phyloP scores from a whole-genome alignment of 2,888 invertebrate species.

The Pachydiplax longipennis region DNA sequence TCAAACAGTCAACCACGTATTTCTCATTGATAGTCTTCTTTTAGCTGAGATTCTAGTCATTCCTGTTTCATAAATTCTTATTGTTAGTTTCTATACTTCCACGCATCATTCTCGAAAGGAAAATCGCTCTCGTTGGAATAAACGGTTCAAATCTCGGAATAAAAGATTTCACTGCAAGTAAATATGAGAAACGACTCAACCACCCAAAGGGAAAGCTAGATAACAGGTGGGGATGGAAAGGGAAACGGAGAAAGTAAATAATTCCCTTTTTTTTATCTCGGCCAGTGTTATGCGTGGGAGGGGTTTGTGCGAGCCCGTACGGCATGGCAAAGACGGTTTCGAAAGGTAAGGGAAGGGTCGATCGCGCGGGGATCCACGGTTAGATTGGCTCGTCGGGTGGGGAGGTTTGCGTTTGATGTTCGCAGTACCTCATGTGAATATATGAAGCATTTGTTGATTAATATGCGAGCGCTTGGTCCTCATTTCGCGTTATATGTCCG shows the following conservation, averaged over 20 bases:
- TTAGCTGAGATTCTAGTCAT: too few species aligned
- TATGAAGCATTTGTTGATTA: constrained; percentile 44
- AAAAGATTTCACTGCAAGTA: too few species aligned
- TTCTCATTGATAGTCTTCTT: too few species aligned
- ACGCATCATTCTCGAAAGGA: too few species aligned
- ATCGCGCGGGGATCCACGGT: background rate
- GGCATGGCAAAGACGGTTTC: background rate
- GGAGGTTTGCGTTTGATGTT: constrained; percentile 35
- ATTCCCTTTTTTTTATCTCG: background rate
- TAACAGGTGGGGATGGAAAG: background rate
- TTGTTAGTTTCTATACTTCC: too few species aligned
- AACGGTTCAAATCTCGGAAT: too few species aligned
- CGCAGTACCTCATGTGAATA: constrained; percentile 36
- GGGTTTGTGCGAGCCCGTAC: background rate
- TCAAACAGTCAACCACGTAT: too few species aligned
- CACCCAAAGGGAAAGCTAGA: background rate
- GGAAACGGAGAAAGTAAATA: background rate
- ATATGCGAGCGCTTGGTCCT: constrained; percentile 37
- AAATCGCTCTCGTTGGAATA: too few species aligned
- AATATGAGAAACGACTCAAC: too few species aligned
- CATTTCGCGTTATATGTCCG: constrained; percentile 38
- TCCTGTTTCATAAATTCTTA: too few species aligned
- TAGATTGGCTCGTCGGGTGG: background rate
- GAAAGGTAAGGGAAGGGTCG: background rate
- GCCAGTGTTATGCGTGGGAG: background rate